Evolutionary conservation across 2,113 vertebrate genomes (phyloP).

Genomic region (Myrmophylax atrothorax): DNA sequence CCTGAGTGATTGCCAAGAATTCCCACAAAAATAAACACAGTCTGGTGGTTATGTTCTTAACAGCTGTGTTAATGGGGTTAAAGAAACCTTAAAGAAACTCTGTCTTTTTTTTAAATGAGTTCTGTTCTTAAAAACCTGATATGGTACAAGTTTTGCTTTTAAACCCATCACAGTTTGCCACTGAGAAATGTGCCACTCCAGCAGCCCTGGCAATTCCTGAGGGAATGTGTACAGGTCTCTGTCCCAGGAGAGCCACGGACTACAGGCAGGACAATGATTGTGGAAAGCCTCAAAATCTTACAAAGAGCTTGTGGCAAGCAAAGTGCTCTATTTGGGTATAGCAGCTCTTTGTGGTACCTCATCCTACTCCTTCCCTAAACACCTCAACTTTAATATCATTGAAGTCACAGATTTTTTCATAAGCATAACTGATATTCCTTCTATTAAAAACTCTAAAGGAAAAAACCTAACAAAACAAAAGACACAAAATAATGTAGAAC

Average conservation of each 20-base stretch:
- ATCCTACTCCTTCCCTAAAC: not conserved
- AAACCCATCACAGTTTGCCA: not conserved
- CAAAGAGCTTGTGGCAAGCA: not conserved
- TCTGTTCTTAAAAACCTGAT: conserved; percentile 33
- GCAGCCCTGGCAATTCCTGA: not conserved
- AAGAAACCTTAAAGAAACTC: conserved; percentile 67
- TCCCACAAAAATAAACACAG: conserved; percentile 67
- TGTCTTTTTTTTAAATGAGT: conserved; percentile 53
- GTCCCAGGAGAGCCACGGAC: not conserved
- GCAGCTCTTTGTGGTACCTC: not conserved
- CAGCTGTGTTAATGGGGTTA: conserved; percentile 63
- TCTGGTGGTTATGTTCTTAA: conserved; percentile 68
- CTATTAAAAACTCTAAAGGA: not conserved
- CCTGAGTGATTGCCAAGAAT: conserved; percentile 58
- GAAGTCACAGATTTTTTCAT: not conserved
- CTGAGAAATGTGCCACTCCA: not conserved
- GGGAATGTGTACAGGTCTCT: rapidly evolving
- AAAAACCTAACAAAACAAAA: rapidly evolving
- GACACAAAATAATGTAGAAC: rapidly evolving
- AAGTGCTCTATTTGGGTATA: not conserved
- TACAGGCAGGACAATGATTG: not conserved
- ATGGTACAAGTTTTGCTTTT: not conserved
- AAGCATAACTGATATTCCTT: not conserved
- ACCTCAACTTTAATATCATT: not conserved
- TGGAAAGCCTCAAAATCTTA: not conserved